These are phyloP conservation scores for Helostoma temminkii DNA, from an alignment of 2,797 vertebrate species.

Conservation along the genomic window DNA sequence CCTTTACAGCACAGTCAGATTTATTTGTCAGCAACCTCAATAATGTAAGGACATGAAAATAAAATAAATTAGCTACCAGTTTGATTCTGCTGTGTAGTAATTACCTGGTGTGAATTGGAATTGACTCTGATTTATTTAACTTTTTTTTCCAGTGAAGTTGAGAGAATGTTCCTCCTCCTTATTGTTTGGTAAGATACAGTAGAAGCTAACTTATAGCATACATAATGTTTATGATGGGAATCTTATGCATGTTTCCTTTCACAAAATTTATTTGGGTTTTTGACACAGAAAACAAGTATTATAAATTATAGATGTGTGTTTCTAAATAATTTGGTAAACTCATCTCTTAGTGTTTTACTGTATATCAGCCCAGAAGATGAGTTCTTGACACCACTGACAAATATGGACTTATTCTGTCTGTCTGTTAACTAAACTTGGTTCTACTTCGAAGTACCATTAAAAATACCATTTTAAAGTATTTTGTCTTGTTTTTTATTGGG, in stretches of 20 bases:
- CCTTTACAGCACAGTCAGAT: constrained; percentile 45
- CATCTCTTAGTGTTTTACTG: constrained; percentile 21
- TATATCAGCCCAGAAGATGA: constrained; percentile 74
- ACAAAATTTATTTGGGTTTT: background rate
- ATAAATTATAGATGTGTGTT: background rate
- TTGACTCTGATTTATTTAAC: constrained; percentile 24
- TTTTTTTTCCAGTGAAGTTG: constrained; percentile 51
- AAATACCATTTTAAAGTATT: too few species aligned
- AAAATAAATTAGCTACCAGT: background rate
- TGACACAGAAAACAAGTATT: background rate
- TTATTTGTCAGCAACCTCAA: constrained; percentile 35
- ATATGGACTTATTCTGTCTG: too few species aligned
- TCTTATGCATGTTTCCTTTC: background rate
- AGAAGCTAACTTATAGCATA: background rate
- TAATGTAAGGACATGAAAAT: background rate
- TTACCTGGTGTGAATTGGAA: background rate
- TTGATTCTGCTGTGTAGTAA: background rate
- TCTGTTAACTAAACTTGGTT: too few species aligned
- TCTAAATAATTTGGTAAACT: background rate
- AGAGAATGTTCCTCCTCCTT: constrained; percentile 75
- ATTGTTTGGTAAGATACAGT: constrained; percentile 78
- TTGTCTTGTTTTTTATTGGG: too few species aligned
- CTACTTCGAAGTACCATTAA: too few species aligned
- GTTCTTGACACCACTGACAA: too few species aligned
- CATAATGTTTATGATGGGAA: background rate